Base-by-base conservation (phyloP, 2,113 vertebrate species). In the Caranx melampygus region DNA sequence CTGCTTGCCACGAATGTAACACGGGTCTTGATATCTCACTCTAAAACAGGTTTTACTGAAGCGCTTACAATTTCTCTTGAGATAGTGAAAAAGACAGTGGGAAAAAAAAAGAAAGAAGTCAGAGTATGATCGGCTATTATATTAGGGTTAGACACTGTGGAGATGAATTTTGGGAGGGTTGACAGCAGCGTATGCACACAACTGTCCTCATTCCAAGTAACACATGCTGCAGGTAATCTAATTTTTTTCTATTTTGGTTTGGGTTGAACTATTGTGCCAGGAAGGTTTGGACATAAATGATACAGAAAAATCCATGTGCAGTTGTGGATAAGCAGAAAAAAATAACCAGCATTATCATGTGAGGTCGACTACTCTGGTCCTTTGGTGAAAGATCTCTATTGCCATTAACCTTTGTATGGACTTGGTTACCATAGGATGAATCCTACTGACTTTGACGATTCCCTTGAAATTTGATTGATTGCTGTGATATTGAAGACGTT, bases 1-100 rank as follows among this genome's bases (percentile, higher is more conserved):
- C 55, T 61, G 54, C 58, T 66, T 26, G 47, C 10, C 42, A 72
- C 44, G 49, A 82, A 59, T 3, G 3, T 45, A 77, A 87, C 44
- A 26, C 4, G 42, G 11, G 54, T 40, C n/a, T 57, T 73, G 52
- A 82, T 51, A 45, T 77, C n/a, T 69, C 75, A 61, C 45, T 84
- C 78, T 72, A 79, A 4, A 64, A 62, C 40, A 37, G 14, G 33
- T 40, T 40, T 68, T 5, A 61, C 44, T 72, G 55, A 26, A 44
- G 5, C 18, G 52, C 18, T 35, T 14, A 37, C 6, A 37, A n/a
- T 70, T 81, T 33, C 21, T 15, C 54, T 60, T 21, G n/a, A 61
- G 60, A 63, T 49, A 5, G 45, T 11, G 31, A 33, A 45, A 26
- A 55, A n/a, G 14, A 57, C 2, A 33, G 18, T n/a, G 55, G 44